Percentiles rank a stretch among this genome's conserved stretches.
Evolutionary conservation across 2,113 vertebrate species (phyloP).

Genomic region (Carettochelys insculpta): DNA sequence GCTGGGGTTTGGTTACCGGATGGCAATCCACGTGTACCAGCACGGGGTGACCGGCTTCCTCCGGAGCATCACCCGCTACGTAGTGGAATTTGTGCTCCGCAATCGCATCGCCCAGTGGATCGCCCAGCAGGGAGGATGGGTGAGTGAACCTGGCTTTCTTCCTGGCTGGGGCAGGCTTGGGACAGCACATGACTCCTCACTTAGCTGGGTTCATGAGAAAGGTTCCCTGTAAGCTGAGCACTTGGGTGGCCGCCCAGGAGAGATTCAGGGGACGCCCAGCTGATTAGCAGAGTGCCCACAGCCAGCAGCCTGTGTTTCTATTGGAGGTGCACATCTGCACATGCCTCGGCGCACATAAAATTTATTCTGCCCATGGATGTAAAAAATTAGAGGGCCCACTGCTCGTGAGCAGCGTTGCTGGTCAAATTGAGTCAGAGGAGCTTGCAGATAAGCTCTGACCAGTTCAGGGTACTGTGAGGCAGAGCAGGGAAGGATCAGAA

Average conservation of each 20-base stretch:
- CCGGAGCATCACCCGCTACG: constrained; percentile 65
- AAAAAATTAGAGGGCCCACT: too few species aligned
- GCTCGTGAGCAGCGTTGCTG: neutral
- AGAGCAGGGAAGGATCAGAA: neutral
- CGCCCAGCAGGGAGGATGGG: constrained; percentile 83
- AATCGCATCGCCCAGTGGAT: constrained; percentile 81
- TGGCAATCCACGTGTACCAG: constrained; percentile 84
- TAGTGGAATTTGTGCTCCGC: constrained; percentile 70
- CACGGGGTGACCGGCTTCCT: constrained; percentile 76
- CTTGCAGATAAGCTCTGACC: accelerated
- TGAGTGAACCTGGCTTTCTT: constrained; percentile 54
- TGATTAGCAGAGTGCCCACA: too few species aligned
- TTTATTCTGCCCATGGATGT: too few species aligned
- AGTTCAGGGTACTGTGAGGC: neutral
- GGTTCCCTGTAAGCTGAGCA: too few species aligned
- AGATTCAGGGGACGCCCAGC: too few species aligned
- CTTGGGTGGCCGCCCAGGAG: too few species aligned
- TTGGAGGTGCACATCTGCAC: too few species aligned
- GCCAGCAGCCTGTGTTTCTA: too few species aligned
- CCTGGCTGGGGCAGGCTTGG: neutral
- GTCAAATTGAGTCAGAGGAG: accelerated
- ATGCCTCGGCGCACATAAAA: too few species aligned
- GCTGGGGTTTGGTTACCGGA: constrained; percentile 81
- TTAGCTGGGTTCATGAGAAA: too few species aligned
- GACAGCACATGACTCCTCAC: neutral